Evolutionary conservation across 2,888 invertebrate genomes (phyloP).

Genomic region (Philhelius pedissequus): DNA sequence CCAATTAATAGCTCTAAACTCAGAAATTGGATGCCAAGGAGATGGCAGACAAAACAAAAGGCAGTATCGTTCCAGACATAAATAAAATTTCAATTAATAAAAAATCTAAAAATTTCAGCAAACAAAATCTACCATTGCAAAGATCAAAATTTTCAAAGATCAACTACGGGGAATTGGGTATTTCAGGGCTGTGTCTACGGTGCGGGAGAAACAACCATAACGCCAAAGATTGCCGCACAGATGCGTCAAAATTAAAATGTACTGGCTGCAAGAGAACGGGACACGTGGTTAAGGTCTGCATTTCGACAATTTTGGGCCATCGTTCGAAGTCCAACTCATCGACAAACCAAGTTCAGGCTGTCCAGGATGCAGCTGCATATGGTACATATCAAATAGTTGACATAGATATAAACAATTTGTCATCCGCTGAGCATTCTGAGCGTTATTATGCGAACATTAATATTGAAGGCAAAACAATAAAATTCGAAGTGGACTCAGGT

Average conservation of each 20-base stretch:
- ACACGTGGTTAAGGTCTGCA: background rate
- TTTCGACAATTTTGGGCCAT: background rate
- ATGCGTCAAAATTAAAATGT: background rate
- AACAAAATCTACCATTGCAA: background rate
- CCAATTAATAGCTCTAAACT: background rate
- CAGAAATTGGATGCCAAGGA: constrained; percentile 2
- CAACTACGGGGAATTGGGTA: background rate
- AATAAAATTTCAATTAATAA: constrained; percentile 11
- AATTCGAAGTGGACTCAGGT: background rate
- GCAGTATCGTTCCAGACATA: background rate
- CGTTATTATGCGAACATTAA: background rate
- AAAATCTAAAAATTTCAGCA: background rate
- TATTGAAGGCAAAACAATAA: background rate
- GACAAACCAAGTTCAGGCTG: background rate
- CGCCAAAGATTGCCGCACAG: background rate
- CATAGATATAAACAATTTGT: background rate
- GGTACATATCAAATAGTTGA: background rate
- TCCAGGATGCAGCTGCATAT: background rate
- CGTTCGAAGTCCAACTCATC: background rate
- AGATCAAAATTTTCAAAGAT: background rate
- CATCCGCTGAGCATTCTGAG: background rate
- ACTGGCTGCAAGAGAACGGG: background rate
- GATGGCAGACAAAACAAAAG: background rate
- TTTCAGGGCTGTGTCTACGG: background rate
- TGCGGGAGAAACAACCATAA: background rate